These are phyloP conservation scores for Rissa tridactyla DNA, from an alignment of 2,113 vertebrate genomes.

Conservation along the genomic window DNA sequence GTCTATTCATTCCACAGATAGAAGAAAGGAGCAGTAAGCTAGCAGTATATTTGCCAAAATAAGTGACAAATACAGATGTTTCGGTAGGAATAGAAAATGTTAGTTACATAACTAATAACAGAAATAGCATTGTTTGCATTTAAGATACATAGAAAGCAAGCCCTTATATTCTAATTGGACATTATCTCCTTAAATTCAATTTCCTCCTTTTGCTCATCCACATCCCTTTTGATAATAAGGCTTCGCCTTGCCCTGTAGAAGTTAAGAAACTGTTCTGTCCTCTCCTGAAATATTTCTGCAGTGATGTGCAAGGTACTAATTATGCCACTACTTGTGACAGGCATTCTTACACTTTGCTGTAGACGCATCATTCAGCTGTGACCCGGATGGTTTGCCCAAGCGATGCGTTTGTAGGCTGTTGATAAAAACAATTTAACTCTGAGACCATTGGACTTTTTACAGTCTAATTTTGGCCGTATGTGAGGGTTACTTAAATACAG, in stretches of 20 bases:
- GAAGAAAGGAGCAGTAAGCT: not conserved
- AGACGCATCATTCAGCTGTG: slow-evolving; percentile 13
- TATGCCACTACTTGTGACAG: not conserved
- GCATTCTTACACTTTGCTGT: not conserved
- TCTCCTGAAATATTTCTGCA: not conserved
- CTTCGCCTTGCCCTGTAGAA: not conserved
- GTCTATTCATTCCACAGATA: not conserved
- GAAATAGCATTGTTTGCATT: not conserved
- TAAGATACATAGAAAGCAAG: not conserved
- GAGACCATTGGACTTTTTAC: slow-evolving; percentile 41
- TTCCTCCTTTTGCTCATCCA: not conserved
- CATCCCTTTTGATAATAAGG: not conserved
- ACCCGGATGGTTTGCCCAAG: slow-evolving; percentile 30
- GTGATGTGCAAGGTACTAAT: not conserved
- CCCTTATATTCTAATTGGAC: not conserved
- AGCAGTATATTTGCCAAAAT: not conserved
- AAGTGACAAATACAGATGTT: not conserved
- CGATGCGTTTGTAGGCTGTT: slow-evolving; percentile 45
- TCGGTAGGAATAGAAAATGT: not conserved
- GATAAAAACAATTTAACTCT: slow-evolving; percentile 63
- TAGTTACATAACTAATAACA: not conserved
- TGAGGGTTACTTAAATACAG: slow-evolving; percentile 71
- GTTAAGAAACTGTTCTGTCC: not conserved
- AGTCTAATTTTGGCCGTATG: slow-evolving; percentile 78
- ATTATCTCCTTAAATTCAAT: not conserved